These are phyloP conservation scores for Troglohyphantes excavatus DNA, from an alignment of 2,888 invertebrate species.

Conservation along the genomic window DNA sequence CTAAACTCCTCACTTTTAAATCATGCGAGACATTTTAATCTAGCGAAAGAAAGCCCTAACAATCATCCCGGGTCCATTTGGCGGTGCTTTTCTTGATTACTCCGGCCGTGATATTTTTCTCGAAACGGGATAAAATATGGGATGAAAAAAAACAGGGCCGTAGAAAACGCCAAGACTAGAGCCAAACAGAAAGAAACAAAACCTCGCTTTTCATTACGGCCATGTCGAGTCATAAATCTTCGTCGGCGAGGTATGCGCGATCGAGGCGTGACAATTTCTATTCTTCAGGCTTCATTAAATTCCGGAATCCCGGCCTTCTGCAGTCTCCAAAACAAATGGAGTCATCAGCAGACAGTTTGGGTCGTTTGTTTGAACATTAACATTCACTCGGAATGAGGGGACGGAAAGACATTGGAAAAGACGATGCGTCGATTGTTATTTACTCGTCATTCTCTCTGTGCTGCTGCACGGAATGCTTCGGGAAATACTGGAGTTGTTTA, in stretches of 20 bases:
- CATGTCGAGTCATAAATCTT: conserved; percentile 62
- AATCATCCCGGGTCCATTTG: conserved; percentile 43
- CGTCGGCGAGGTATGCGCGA: conserved; percentile 33
- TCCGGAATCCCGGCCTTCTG: conserved; percentile 50
- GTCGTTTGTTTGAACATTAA: conserved; percentile 70
- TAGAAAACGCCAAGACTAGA: conserved; percentile 21
- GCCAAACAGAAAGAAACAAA: conserved; percentile 35
- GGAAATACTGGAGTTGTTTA: background rate
- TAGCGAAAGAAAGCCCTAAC: conserved; percentile 34
- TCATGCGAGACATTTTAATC: conserved; percentile 58
- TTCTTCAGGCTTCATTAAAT: conserved; percentile 66
- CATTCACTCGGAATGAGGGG: conserved; percentile 46
- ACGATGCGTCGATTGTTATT: conserved; percentile 24
- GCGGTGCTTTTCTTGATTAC: conserved; percentile 31
- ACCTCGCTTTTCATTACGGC: conserved; percentile 58
- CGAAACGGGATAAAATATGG: conserved; percentile 10
- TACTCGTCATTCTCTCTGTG: background rate
- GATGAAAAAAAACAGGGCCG: background rate
- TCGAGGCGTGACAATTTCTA: conserved; percentile 57
- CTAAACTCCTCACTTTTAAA: conserved; percentile 39
- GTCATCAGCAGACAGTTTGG: conserved; percentile 33
- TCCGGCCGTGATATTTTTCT: conserved; percentile 2
- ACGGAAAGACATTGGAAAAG: conserved; percentile 41
- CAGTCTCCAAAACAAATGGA: conserved; percentile 51
- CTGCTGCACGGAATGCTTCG: background rate